A percentile compares a stretch with the other conserved stretches of the same genome.
These are phyloP conservation scores for Chrysomallon squamiferum DNA, from an alignment of 1,140 invertebrate species.

Conservation along the genomic window DNA sequence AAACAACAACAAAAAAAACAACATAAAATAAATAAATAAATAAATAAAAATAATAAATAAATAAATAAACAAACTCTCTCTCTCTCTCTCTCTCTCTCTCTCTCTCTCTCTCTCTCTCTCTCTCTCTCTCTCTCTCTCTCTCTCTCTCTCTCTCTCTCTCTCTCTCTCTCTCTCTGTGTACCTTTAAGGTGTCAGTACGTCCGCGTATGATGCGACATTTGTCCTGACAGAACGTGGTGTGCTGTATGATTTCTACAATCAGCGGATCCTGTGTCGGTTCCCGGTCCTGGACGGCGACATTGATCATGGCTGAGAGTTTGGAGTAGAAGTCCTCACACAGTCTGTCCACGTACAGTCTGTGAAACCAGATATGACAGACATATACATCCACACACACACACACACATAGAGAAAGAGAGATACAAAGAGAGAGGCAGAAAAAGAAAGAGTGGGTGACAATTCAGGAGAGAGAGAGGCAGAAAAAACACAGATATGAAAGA, in stretches of 20 bases:
- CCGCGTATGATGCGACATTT: conserved; percentile 42
- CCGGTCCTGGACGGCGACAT: conserved; percentile 26
- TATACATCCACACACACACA: background rate
- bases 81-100: background rate
- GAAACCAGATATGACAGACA: conserved; percentile 19
- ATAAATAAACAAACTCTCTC: background rate
- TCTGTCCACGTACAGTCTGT: conserved; percentile 37
- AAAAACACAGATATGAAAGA: no score
- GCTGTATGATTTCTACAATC: conserved; percentile 38
- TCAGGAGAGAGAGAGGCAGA: no score
- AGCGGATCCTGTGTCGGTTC: conserved; percentile 15
- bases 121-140: background rate
- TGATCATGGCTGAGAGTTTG: conserved; percentile 28
- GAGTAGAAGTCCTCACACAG: conserved; percentile 38
- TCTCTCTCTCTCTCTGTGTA: conserved; percentile 11
- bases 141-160: no score
- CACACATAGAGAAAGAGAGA: background rate
- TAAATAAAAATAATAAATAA: no score
- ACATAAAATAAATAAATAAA: no score
- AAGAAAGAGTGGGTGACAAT: no score
- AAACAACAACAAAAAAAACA: no score
- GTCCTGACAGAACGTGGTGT: conserved; percentile 39
- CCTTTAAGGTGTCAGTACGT: conserved; percentile 34
- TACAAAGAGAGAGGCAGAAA: conserved; percentile 37
- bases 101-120: background rate